Evolutionary conservation across 2,797 vertebrate species (phyloP), one percentile per base, ranked within the genome.

Genomic region (Gorsachius magnificus): DNA sequence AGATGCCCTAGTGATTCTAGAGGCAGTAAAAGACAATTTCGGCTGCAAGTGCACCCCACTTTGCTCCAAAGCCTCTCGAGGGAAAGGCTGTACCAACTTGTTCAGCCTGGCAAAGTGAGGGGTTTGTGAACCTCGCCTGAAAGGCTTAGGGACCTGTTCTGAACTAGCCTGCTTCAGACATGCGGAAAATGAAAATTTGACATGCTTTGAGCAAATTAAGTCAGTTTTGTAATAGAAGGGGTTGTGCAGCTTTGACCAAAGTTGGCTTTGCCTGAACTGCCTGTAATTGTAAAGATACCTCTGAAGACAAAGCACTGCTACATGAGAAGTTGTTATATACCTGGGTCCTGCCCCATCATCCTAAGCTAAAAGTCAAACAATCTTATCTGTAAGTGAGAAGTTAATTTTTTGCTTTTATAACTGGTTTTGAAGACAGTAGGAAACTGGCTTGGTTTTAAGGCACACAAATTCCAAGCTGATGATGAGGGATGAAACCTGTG

Each of bases 31-130:
- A 75, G 1, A 2, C 6, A 1, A 6, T 54, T 38, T 8, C 25
- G 11, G 6, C 60, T 54, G 9, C 17, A 76, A 65, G 45, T 25
- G 2, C 13, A 14, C 38, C 1, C 66, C 10, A 1, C 50, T 65
- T 1, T 53, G 1, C 26, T 51, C 50, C 79, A 4, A 24, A 68
- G 43, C 6, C 19, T 75, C 41, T 20, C 0, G 0, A 0, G 48
- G 48, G 36, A 35, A 50, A 15, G 36, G n/a, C 54, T 58, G 64
- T 13, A 45, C 45, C 53, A 15, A 8, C 33, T 53, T 5, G 0
- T 76, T 35, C 1, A 46, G 8, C 46, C n/a, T 84, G 66, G 53
- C 21, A 68, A 7, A 36, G 8, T 1, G 9, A 53, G 54, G 18
- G 31, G 3, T 54, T 35, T 41, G n/a, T 17, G 72, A 74, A 24